phyloP scores from a whole-genome alignment of 1,140 invertebrate genomes.

The Adoxophyes honmai region DNA sequence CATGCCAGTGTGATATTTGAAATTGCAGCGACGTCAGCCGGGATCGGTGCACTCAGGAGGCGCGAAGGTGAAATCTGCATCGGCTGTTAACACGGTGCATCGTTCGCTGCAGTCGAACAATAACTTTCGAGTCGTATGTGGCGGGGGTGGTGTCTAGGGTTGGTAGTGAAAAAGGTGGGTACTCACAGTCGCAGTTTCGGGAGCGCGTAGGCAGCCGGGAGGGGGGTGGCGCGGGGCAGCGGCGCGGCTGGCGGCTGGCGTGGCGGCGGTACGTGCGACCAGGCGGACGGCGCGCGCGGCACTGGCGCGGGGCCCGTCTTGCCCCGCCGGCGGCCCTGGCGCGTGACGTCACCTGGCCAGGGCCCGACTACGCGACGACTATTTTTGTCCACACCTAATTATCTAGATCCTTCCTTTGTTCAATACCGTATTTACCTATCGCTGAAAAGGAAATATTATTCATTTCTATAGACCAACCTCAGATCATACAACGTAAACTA shows the following conservation, averaged over 20 bases:
- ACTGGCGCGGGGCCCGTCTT: conserved; percentile 75
- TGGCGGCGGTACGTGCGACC: conserved; percentile 54
- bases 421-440: conserved; percentile 40
- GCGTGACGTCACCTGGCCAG: conserved; percentile 73
- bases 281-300: conserved; percentile 69
- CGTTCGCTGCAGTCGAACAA: conserved; percentile 40
- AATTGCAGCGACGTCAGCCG: conserved; percentile 10
- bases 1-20: conserved; percentile 3
- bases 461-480: conserved; percentile 40
- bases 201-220: conserved; percentile 24
- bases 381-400: conserved; percentile 73
- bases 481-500: too few species aligned
- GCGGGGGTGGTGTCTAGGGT: conserved; percentile 12
- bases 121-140: conserved; percentile 29
- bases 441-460: conserved; percentile 66
- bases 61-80: conserved; percentile 60
- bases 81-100: conserved; percentile 42
- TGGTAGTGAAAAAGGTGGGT: conserved; percentile 22
- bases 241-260: conserved; percentile 26
- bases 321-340: conserved; percentile 69
- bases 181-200: conserved; percentile 19
- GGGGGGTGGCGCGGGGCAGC: conserved; percentile 28
- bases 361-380: conserved; percentile 64
- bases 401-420: conserved; percentile 70
- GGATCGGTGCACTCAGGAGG: conserved; percentile 1